Conservation (phyloP, 2,113 vertebrate genomes). For the Anoplopoma fimbria region DNA sequence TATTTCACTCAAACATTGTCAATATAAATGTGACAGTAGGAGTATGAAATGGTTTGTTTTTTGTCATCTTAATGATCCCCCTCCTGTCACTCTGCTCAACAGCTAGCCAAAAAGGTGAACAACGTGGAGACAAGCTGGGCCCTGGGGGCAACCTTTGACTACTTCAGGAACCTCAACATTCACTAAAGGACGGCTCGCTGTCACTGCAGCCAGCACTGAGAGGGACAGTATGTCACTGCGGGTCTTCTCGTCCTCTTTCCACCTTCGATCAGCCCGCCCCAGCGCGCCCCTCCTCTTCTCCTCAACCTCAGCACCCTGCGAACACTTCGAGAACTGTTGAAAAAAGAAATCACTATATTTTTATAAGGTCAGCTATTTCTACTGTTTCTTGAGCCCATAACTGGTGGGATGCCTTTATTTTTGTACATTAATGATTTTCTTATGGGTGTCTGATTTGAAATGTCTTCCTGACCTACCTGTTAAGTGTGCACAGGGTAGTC, state of each 20-base stretch:
- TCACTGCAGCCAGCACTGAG: slow-evolving; percentile 73
- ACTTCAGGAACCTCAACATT: slow-evolving; percentile 91
- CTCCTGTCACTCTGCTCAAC: slow-evolving; percentile 58
- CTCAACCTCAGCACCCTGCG: slow-evolving; percentile 62
- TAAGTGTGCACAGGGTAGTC: slow-evolving; percentile 55
- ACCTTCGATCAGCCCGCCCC: slow-evolving; percentile 34
- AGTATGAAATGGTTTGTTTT: neutral
- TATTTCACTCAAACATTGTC: neutral
- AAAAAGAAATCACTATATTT: slow-evolving; percentile 83
- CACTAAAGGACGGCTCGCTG: slow-evolving; percentile 76
- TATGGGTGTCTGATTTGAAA: slow-evolving; percentile 67
- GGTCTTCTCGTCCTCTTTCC: slow-evolving; percentile 58
- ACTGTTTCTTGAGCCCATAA: slow-evolving; percentile 83
- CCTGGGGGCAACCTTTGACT: slow-evolving; percentile 94
- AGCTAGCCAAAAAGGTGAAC: slow-evolving; percentile 97
- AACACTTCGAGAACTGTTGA: slow-evolving; percentile 73
- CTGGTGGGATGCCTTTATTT: slow-evolving; percentile 74
- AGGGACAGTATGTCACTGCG: slow-evolving; percentile 69
- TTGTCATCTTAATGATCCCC: slow-evolving; percentile 16
- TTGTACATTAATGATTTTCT: slow-evolving; percentile 75
- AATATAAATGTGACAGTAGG: neutral
- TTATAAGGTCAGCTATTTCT: slow-evolving; percentile 85
- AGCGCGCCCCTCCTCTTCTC: slow-evolving; percentile 27
- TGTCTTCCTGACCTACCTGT: slow-evolving; percentile 62
- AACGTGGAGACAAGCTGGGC: slow-evolving; percentile 98